Evolutionary conservation across 1,140 invertebrate species (phyloP), one percentile per base, ranked within the genome.

Genomic region (Drosophila kikkawai): DNA sequence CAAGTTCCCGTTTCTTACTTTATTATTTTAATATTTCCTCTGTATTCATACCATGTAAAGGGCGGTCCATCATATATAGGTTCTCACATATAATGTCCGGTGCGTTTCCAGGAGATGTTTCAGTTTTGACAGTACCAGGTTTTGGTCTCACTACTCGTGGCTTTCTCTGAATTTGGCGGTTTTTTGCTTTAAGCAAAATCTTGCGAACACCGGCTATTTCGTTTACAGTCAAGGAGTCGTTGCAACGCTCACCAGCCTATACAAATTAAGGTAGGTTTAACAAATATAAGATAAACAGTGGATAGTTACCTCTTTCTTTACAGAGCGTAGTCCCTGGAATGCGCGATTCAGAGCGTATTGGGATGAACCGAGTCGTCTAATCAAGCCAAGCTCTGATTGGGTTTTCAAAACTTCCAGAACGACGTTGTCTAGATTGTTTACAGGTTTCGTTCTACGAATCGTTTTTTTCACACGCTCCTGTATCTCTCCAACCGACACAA

Each of bases 381-480:
- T 0, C 9, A 55, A 9, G 1, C 51, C 51, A 5, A 55, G 34
- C 4, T 55, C 7, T 8, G 4, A 3, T 19, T 55, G 51, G 2
- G 9, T 22, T 1, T 2, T 37, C 3, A 55, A 22, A 4, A 13
- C 9, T 5, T 55, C 13, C 1, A 15, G 4, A 9, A 55, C 7
- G 3, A 15, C 19, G 0, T 0, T 4, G 1, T 55, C 19, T 13
- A 55, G 22, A 36, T 76, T 34, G 0, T 2, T 7, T 0, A 59
- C n/a, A 0, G 50, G 47, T 7, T 71, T 70, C 3, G 34, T 26
- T 8, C 50, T 11, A 0, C 45, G 36, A 56, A 80, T 41, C 29
- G 76, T 67, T 1, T 12, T 29, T 9, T 57, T 74, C 0, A 88
- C 82, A 13, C 50, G 51, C 0, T 51, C 0, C 0, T 3, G 26